Percentiles rank a stretch among this genome's conserved stretches.
Evolutionary conservation across 2,113 vertebrate genomes (phyloP).

Genomic region (Callipepla squamata): DNA sequence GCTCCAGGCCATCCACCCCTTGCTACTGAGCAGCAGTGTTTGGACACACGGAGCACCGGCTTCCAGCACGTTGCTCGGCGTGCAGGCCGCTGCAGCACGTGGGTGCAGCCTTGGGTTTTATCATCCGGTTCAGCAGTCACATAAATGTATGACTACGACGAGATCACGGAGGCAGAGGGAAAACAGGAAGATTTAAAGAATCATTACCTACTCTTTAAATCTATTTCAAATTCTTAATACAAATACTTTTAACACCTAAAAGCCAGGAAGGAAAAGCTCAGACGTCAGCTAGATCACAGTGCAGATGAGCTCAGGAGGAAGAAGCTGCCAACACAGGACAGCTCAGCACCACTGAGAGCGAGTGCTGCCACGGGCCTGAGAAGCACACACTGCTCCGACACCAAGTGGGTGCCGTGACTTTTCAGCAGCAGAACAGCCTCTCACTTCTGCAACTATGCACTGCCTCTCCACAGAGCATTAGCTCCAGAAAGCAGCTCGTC

Average conservation of each 20-base stretch:
- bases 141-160: conserved; percentile 6
- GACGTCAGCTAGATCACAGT: fast-evolving
- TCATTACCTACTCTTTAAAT: background rate
- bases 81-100: background rate
- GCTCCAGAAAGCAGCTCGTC: background rate
- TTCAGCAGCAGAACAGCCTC: background rate
- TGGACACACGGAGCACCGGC: background rate
- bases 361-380: fast-evolving
- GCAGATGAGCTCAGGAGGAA: background rate
- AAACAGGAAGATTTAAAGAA: background rate
- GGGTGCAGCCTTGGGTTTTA: background rate
- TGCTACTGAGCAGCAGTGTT: background rate
- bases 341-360: background rate
- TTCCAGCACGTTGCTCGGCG: background rate
- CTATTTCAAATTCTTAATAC: background rate
- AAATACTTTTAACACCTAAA: background rate
- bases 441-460: background rate
- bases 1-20: background rate
- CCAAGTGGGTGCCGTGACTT: fast-evolving
- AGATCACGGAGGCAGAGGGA: background rate
- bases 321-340: background rate
- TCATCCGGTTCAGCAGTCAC: background rate
- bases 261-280: fast-evolving
- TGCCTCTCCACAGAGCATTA: background rate
- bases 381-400: fast-evolving